Base-by-base conservation (phyloP, 2,888 invertebrate species). In the Trachelus tabidus region DNA sequence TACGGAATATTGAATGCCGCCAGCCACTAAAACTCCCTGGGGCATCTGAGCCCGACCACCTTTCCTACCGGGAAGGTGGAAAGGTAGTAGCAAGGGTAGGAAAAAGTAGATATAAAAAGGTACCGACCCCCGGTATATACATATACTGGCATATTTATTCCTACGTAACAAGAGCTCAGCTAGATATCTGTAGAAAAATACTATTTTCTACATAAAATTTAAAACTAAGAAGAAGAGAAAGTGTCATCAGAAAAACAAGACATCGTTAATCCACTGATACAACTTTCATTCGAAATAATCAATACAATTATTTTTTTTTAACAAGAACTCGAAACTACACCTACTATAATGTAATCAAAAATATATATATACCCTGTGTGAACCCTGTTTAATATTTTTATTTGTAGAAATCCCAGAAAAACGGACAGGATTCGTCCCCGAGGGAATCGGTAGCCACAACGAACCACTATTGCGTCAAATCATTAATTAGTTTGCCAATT, bases 401-500 rank as follows among this genome's bases (percentile, higher is more conserved):
- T 56, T 56, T 9, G 23, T 4, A 56, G 1, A 56, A 56, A 56
- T 56, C 23, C 56, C 23, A 6, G 9, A 56, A 56, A 56, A 56
- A 56, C 15, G 15, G 9, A 6, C 1, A 9, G 9, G 23, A 23
- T 56, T 56, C 23, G 23, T 56, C 56, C 9, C 56, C 56, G 71
- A 71, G 73, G 68, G 75, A 81, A 79, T 85, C 83, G 82, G 83
- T 82, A 85, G 85, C 79, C 77, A 79, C 79, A 79, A 81, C 79
- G 81, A 83, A 82, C 82, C 85, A 79, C 82, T 78, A 78, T 85
- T 84, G 85, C 84, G 83, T 86, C 85, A 84, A 84, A 86, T 84
- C 85, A 83, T 86, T 88, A 88, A 88, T 87, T 86, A 88, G 87
- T 85, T 83, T 82, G 83, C 83, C 85, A 85, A 86, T 87, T 87